Evolutionary conservation across 2,797 vertebrate species (phyloP), one percentile per base, ranked within the genome.

Genomic region (Rhinella marina): DNA sequence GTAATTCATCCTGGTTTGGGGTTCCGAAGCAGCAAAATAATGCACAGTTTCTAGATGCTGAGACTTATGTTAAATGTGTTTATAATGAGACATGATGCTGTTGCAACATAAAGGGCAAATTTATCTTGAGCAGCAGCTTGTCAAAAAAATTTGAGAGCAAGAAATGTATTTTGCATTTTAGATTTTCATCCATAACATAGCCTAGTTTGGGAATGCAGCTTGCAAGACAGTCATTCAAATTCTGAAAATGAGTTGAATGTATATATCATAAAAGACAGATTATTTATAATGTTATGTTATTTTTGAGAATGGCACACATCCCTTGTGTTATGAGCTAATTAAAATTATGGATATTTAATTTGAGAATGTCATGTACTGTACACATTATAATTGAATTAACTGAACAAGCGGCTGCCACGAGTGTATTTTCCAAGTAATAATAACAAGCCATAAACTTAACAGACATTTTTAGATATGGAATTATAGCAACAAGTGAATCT

Each of bases 291-390:
- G 14, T 61, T 75, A 73, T 61, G 66, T 25, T 82, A 82, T 87
- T 87, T 11, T 73, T 81, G 54, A 52, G 19, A 27, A 80, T 61
- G 27, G 56, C 56, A 27, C 41, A 21, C 12, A n/a, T 81, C 80
- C 79, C 86, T 29, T 52, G 86, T 82, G 86, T 82, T 81, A 82
- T 76, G 57, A 82, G 41, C 70, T 82, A 82, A 82, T 87, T 82
- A 64, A 87, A 87, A 61, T 82, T 82, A 87, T 87, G 86, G 86
- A 76, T 87, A 82, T 57, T 86, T 86, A 86, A 87, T 87, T 87
- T 87, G 79, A 61, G 79, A 87, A 73, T 87, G 86, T 87, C 79
- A 87, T 87, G 80, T 75, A 87, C 70, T 72, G 25, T 82, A 87
- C 56, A 87, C 70, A 82, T 75, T 62, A 87, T 87, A 87, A 87